Evolutionary conservation across 1,140 invertebrate genomes (phyloP).

Genomic region (Neodiprion fabricii): DNA sequence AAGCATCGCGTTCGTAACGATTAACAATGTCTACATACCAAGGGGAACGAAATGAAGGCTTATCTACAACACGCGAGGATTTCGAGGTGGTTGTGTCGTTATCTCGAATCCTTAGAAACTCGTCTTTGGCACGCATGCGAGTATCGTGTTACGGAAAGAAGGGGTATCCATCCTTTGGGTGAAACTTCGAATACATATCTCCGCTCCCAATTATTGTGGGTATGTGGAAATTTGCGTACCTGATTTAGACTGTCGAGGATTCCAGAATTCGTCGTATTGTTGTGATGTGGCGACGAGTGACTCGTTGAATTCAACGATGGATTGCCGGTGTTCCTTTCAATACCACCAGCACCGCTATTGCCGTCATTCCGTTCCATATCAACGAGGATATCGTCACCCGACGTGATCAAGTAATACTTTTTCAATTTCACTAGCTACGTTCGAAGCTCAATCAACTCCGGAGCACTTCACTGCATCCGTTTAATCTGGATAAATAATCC

Average conservation of each 20-base stretch:
- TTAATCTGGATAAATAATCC: no score
- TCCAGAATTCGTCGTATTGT: neutral
- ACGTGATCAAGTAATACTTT: neutral
- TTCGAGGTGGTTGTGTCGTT: neutral
- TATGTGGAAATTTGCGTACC: neutral
- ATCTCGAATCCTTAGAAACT: neutral
- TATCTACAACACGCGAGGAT: neutral
- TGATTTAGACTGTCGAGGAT: neutral
- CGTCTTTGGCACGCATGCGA: neutral
- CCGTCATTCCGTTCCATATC: slow-evolving; percentile 50
- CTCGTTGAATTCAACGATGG: slow-evolving; percentile 41
- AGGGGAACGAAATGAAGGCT: neutral
- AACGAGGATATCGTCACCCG: neutral
- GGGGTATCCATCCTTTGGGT: neutral
- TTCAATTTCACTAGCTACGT: neutral
- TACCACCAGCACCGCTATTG: slow-evolving; percentile 15
- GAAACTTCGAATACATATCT: neutral
- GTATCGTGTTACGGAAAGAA: no score
- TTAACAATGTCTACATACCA: no score
- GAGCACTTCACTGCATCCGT: no score
- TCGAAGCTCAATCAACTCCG: neutral
- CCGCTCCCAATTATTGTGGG: neutral
- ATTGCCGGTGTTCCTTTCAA: slow-evolving; percentile 38
- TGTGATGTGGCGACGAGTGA: slow-evolving; percentile 30
- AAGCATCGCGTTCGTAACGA: no score